Evolutionary conservation across 2,797 vertebrate species (phyloP), one percentile per base, ranked within the genome.

Genomic region (Chaunax sp.): DNA sequence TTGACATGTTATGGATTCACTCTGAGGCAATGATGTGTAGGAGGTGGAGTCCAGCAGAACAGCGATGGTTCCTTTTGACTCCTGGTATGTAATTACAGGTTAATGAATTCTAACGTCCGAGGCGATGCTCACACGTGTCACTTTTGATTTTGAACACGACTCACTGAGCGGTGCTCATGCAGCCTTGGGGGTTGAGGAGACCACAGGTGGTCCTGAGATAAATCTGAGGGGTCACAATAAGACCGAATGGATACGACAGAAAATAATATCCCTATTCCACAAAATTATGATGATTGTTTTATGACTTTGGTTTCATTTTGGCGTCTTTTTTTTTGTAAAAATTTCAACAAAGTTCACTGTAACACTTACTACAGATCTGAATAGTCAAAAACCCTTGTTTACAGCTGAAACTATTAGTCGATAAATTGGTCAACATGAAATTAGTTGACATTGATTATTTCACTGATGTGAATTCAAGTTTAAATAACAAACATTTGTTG

Each of bases 1-100:
- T 61, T 69, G 84, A 85, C 62, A 52, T 22, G 55, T 58, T 55
- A 51, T 59, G 67, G 71, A 77, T 80, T 90, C 79, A 77, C 80
- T 84, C 72, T 81, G 69, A 84, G 78, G 68, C 67, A 41, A 68
- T 57, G 65, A 80, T 70, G 67, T 47, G 72, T 73, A 77, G 77
- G 64, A 65, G 81, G 73, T 50, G 77, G 64, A 69, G 54, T 53
- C 40, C 6, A 43, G 69, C 50, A 59, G 72, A 71, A 38, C 1
- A 22, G 20, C 2, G 52, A 58, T 12, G 52, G 3, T 61, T 74
- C 64, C 61, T 19, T 43, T 44, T 13, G 51, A 72, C 71, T 64
- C 69, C 30, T 50, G 55, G 40, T 72, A 81, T 51, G 52, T 69
- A 83, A 80, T 83, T 75, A 83, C 45, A 66, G 54, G 50, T 64